Percentiles rank a stretch among this genome's conserved stretches.
Evolutionary conservation across 2,888 invertebrate species (phyloP).

Genomic region (Diaprepes abbreviatus): DNA sequence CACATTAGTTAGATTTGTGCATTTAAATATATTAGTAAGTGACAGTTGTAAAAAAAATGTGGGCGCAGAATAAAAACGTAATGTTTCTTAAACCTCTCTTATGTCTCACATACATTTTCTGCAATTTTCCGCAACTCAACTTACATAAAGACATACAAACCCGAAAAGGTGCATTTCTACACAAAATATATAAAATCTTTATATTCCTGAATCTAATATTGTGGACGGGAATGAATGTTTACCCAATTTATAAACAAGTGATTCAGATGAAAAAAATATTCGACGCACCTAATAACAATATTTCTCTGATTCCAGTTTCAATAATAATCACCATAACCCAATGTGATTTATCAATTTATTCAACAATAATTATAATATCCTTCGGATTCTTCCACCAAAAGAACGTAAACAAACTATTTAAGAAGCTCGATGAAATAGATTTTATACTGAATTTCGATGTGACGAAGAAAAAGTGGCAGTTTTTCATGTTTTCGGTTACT

Average conservation of each 20-base stretch:
- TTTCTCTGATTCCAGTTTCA: neutral
- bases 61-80: neutral
- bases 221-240: neutral
- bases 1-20: neutral
- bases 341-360: neutral
- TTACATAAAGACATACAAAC: neutral
- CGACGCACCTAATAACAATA: neutral
- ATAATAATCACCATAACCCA: neutral
- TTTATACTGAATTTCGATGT: constrained; percentile 7
- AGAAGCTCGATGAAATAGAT: constrained; percentile 12
- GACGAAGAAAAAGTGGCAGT: neutral
- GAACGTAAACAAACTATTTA: neutral
- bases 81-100: constrained; percentile 2
- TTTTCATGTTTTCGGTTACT: neutral
- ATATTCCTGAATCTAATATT: neutral
- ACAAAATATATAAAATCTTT: neutral
- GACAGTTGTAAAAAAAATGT: neutral
- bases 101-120: neutral
- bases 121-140: neutral
- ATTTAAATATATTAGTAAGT: too few relatives aligned
- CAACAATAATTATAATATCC: neutral
- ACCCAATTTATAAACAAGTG: neutral
- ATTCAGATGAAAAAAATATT: neutral
- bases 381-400: neutral
- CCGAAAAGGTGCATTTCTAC: neutral